phyloP scores from a whole-genome alignment of 2,113 vertebrate species.

The Pterophyllum scalare region DNA sequence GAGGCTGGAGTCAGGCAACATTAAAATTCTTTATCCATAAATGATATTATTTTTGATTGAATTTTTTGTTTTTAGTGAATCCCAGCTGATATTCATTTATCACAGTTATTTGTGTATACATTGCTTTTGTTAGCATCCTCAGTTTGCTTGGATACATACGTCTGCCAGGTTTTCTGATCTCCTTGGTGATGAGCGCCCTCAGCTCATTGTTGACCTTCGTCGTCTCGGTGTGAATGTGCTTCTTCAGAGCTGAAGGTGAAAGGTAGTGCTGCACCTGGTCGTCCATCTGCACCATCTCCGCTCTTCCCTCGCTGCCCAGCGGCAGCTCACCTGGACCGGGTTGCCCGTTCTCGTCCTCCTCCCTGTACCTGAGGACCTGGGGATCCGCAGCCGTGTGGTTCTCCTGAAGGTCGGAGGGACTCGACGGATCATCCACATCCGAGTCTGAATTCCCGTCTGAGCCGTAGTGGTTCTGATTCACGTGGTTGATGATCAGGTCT shows the following conservation, averaged over 20 bases:
- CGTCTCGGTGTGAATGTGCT: conserved; percentile 82
- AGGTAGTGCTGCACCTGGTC: conserved; percentile 75
- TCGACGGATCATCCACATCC: conserved; percentile 55
- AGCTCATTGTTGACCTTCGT: conserved; percentile 91
- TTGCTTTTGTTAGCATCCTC: neutral
- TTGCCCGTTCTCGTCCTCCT: conserved; percentile 76
- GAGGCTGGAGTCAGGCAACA: no score
- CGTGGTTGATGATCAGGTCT: conserved; percentile 86
- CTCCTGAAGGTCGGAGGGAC: conserved; percentile 45
- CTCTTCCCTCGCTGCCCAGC: conserved; percentile 70
- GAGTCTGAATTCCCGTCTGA: conserved; percentile 51
- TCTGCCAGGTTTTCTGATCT: conserved; percentile 94
- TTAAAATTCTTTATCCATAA: no score
- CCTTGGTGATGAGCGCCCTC: conserved; percentile 90
- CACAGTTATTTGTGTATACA: neutral
- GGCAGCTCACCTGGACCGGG: conserved; percentile 69
- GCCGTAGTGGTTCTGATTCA: conserved; percentile 81
- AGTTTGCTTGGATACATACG: conserved; percentile 81
- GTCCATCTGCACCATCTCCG: conserved; percentile 64
- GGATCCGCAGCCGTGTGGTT: conserved; percentile 55
- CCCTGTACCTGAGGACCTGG: neutral
- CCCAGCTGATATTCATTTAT: neutral
- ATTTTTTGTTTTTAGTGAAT: neutral
- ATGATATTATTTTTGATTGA: no score
- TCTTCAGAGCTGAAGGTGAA: conserved; percentile 86